Conservation (phyloP, 92 coral and sea anemone species). For the Porites cylindrica region DNA sequence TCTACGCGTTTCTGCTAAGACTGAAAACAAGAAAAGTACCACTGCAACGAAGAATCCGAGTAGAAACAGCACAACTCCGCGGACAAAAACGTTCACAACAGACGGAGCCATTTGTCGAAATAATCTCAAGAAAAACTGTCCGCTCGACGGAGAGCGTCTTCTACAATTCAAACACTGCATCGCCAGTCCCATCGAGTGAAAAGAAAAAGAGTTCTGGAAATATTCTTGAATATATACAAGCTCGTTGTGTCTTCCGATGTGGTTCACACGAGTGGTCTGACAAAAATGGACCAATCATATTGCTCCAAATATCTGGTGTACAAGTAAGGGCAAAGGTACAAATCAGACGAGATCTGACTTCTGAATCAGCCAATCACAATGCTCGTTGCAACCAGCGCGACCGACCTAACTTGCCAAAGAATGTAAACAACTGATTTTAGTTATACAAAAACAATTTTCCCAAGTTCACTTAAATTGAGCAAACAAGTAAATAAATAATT, state of each 20-base stretch:
- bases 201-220: background rate
- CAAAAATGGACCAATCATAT: conserved; percentile 77
- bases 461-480: background rate
- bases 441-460: background rate
- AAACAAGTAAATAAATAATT: too few species aligned
- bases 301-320: conserved; percentile 78
- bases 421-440: background rate
- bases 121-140: conserved; percentile 76
- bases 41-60: conserved; percentile 93
- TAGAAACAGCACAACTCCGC: conserved; percentile 91
- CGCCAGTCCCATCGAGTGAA: conserved; percentile 25
- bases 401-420: conserved; percentile 2
- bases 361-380: conserved; percentile 55
- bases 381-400: conserved; percentile 37
- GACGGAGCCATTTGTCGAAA: conserved; percentile 84
- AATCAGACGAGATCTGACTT: conserved; percentile 42
- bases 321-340: conserved; percentile 32
- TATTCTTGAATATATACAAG: conserved; percentile 11
- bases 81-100: conserved; percentile 89
- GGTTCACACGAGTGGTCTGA: conserved; percentile 47
- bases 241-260: conserved; percentile 35
- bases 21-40: conserved; percentile 88
- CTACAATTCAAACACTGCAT: conserved; percentile 90
- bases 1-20: conserved; percentile 88
- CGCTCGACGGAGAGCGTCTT: conserved; percentile 79